Evolutionary conservation across 2,888 invertebrate species (phyloP).

Genomic region (Drosophila lutescens): DNA sequence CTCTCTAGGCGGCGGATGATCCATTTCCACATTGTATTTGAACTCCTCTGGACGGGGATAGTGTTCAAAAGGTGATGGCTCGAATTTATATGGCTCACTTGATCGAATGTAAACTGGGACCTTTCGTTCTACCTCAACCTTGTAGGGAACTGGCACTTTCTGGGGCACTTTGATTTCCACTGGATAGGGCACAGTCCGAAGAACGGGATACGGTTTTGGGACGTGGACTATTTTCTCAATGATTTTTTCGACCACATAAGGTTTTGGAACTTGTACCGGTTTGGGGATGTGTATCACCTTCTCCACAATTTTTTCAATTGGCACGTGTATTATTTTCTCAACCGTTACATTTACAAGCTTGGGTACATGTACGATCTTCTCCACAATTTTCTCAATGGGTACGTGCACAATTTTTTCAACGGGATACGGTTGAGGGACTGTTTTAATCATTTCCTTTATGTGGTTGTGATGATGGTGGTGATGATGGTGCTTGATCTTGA

Average conservation of each 20-base stretch:
- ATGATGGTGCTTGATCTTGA: conserved; percentile 86
- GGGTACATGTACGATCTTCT: conserved; percentile 83
- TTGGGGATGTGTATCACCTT: conserved; percentile 85
- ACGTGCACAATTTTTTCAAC: conserved; percentile 84
- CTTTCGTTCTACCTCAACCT: conserved; percentile 84
- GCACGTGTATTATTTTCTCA: conserved; percentile 84
- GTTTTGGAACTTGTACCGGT: conserved; percentile 85
- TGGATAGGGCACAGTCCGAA: conserved; percentile 64
- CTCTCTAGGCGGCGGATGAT: conserved; percentile 49
- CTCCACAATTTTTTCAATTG: conserved; percentile 84
- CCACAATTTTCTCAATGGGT: conserved; percentile 85
- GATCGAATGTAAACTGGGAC: conserved; percentile 83
- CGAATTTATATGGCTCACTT: conserved; percentile 83
- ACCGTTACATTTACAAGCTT: conserved; percentile 86
- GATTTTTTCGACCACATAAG: conserved; percentile 85
- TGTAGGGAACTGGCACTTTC: conserved; percentile 66
- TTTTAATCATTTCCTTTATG: conserved; percentile 87
- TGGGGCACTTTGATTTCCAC: conserved; percentile 83
- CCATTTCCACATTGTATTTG: conserved; percentile 37
- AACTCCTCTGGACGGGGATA: conserved; percentile 49
- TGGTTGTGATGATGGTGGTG: conserved; percentile 88
- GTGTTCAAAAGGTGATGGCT: conserved; percentile 51
- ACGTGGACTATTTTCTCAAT: conserved; percentile 85
- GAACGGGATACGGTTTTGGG: conserved; percentile 82
- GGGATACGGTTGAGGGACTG: conserved; percentile 85